These are phyloP conservation scores for Ceraclea dissimilis DNA, from an alignment of 2,888 invertebrate species.

Conservation along the genomic window DNA sequence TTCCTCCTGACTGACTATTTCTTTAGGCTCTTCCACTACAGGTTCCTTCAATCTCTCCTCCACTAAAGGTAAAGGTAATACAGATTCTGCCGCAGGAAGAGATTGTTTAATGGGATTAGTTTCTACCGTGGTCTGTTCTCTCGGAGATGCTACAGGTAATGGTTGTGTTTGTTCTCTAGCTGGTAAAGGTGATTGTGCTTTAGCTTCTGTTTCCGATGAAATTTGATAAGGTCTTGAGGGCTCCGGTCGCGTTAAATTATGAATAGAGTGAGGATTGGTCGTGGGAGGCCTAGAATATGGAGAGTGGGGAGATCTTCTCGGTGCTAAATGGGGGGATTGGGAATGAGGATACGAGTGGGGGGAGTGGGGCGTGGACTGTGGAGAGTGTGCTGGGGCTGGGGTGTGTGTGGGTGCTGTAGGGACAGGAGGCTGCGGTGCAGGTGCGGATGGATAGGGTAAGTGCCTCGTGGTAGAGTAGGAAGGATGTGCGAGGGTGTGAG, in stretches of 20 bases:
- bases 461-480: slow-evolving; percentile 22
- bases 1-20: slow-evolving; percentile 1
- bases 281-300: slow-evolving; percentile 27
- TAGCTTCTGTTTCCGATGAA: slow-evolving; percentile 16
- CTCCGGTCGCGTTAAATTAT: slow-evolving; percentile 26
- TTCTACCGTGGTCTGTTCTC: slow-evolving; percentile 9
- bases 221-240: slow-evolving; percentile 24
- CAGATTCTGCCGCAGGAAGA: not conserved
- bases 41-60: slow-evolving; percentile 7
- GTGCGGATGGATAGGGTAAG: slow-evolving; percentile 27
- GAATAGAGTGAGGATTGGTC: slow-evolving; percentile 26
- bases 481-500: slow-evolving; percentile 12
- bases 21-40: slow-evolving; percentile 5
- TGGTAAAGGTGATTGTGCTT: slow-evolving; percentile 20
- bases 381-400: slow-evolving; percentile 30
- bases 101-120: slow-evolving; percentile 4
- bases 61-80: not conserved
- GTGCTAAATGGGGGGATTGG: slow-evolving; percentile 24
- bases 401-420: slow-evolving; percentile 31
- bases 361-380: slow-evolving; percentile 36
- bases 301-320: slow-evolving; percentile 27
- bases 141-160: slow-evolving; percentile 1
- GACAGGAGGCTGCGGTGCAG: slow-evolving; percentile 19
- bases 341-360: slow-evolving; percentile 30
- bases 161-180: slow-evolving; percentile 13